Conservation (phyloP, 2,113 vertebrate genomes). For the Otus sunia region DNA sequence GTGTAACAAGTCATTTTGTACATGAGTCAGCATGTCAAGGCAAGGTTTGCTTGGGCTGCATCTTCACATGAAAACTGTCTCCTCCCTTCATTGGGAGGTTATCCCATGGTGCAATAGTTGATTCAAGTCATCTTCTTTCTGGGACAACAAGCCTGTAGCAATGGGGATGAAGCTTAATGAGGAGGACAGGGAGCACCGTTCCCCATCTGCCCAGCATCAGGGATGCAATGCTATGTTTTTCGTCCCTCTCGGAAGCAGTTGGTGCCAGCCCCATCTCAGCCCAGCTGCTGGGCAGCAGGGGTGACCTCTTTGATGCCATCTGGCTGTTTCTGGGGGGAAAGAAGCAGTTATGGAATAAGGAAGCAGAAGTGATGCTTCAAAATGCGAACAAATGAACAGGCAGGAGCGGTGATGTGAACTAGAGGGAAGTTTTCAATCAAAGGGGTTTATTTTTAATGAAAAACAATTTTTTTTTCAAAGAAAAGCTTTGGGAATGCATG, state of each 20-base stretch:
- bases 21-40: fast-evolving
- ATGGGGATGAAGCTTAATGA: neutral
- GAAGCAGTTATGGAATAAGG: neutral
- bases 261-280: neutral
- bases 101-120: fast-evolving
- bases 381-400: neutral
- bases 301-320: neutral
- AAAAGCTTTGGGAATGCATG: neutral
- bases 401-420: neutral
- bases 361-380: neutral
- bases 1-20: neutral
- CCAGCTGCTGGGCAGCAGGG: fast-evolving
- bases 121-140: neutral
- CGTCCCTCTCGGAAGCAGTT: neutral
- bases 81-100: neutral
- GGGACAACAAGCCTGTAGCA: neutral
- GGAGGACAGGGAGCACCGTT: neutral
- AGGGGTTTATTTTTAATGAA: neutral
- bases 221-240: neutral
- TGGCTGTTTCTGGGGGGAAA: neutral
- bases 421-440: neutral
- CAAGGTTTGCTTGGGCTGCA: neutral
- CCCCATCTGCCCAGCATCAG: neutral
- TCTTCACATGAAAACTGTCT: neutral
- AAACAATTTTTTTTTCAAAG: neutral